Conservation (phyloP, 2,888 invertebrate genomes). For the Podabrus alpinus region DNA sequence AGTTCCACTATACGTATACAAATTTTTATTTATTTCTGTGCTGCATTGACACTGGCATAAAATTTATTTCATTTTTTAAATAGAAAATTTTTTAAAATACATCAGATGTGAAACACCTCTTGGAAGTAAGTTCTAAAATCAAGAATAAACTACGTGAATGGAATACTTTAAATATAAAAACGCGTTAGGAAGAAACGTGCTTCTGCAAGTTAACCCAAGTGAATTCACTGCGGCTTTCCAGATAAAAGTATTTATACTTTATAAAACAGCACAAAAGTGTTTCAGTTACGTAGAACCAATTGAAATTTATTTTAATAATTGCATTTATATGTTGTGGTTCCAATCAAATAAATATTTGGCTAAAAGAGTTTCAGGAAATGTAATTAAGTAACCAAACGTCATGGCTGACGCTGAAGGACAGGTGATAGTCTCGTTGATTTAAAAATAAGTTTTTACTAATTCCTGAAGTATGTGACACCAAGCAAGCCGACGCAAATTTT, state of each 20-base stretch:
- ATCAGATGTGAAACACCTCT: constrained; percentile 29
- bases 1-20: neutral
- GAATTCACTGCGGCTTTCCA: constrained; percentile 27
- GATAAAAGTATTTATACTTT: constrained; percentile 27
- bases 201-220: constrained; percentile 35
- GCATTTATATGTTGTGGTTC: neutral
- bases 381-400: constrained; percentile 28
- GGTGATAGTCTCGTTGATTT: constrained; percentile 24
- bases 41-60: neutral
- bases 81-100: constrained; percentile 24
- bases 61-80: neutral
- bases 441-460: constrained; percentile 17
- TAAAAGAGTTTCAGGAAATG: constrained; percentile 11
- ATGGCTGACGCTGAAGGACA: constrained; percentile 20
- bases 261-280: neutral
- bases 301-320: neutral
- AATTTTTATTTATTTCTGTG: neutral
- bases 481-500: neutral
- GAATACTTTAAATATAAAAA: constrained; percentile 38
- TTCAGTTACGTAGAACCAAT: neutral
- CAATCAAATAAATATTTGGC: neutral
- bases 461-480: constrained; percentile 8
- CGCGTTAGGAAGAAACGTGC: constrained; percentile 36
- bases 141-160: constrained; percentile 35
- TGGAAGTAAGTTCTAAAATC: constrained; percentile 29